These are phyloP conservation scores for Nymphalis c-album DNA, from an alignment of 2,888 invertebrate species.

Conservation along the genomic window DNA sequence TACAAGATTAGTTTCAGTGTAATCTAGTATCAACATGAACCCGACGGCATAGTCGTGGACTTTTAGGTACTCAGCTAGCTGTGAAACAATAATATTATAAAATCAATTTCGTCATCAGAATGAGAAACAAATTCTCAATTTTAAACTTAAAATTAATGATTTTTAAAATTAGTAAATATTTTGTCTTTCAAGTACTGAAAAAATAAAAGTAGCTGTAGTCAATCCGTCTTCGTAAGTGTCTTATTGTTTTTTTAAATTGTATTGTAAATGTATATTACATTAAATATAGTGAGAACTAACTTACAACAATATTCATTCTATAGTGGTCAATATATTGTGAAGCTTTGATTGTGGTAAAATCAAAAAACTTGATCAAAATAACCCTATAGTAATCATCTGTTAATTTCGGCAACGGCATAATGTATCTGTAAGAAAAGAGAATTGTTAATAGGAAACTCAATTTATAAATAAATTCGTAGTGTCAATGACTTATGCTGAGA, in stretches of 20 bases:
- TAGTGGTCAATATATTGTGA: constrained; percentile 42
- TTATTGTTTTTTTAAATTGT: background rate
- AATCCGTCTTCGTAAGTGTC: background rate
- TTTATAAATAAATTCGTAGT: no score
- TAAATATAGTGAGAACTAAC: constrained; percentile 22
- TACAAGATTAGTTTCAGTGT: constrained; percentile 43
- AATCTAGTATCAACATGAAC: constrained; percentile 43
- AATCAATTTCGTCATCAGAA: background rate
- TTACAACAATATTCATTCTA: constrained; percentile 44
- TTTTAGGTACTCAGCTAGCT: constrained; percentile 30
- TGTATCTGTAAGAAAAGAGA: constrained; percentile 40
- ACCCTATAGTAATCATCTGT: constrained; percentile 50
- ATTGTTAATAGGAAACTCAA: background rate
- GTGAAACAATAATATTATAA: background rate
- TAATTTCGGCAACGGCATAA: constrained; percentile 46
- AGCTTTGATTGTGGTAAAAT: constrained; percentile 36
- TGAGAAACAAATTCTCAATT: background rate
- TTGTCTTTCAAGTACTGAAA: no score
- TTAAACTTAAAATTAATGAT: no score
- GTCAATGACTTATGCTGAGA: background rate
- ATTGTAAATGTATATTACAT: no score
- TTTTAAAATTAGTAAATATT: no score
- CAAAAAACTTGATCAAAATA: constrained; percentile 40
- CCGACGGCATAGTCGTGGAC: constrained; percentile 48
- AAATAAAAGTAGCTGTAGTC: no score